phyloP scores from a whole-genome alignment of 2,888 invertebrate genomes.

The Pachycephus smyrnensis region DNA sequence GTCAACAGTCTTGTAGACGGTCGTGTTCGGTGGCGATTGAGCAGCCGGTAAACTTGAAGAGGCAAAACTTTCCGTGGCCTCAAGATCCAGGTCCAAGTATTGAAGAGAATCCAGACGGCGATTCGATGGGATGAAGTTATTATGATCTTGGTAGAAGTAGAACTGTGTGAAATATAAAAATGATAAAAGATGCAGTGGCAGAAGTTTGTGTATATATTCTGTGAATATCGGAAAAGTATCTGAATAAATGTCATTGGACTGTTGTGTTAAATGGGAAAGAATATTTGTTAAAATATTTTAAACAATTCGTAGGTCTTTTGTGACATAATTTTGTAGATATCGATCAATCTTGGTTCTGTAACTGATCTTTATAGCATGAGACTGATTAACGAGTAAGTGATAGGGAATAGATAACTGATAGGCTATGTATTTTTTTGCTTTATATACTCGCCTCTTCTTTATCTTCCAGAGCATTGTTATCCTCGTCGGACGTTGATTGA shows the following conservation, averaged over 20 bases:
- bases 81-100: constrained; percentile 89
- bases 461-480: constrained; percentile 64
- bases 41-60: constrained; percentile 61
- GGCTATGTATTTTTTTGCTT: neutral
- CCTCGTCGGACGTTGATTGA: constrained; percentile 67
- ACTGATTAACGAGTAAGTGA: too few relatives aligned
- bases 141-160: constrained; percentile 62
- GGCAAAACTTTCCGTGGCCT: constrained; percentile 68
- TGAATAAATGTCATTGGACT: neutral
- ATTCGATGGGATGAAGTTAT: constrained; percentile 56
- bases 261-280: neutral
- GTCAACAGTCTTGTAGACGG: constrained; percentile 93
- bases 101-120: constrained; percentile 71
- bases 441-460: constrained; percentile 62
- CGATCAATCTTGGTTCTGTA: too few relatives aligned
- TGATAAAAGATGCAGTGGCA: constrained; percentile 25
- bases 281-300: neutral
- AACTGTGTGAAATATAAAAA: constrained; percentile 50
- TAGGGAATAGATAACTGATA: neutral
- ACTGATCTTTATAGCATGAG: too few relatives aligned
- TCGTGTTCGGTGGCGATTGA: constrained; percentile 66
- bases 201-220: neutral
- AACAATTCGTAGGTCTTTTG: neutral
- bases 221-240: neutral
- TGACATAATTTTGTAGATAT: neutral